A percentile compares a stretch with the other conserved stretches of the same genome.
These are phyloP conservation scores for Syrmaticus mikado DNA, from an alignment of 2,113 vertebrate genomes.

Conservation along the genomic window DNA sequence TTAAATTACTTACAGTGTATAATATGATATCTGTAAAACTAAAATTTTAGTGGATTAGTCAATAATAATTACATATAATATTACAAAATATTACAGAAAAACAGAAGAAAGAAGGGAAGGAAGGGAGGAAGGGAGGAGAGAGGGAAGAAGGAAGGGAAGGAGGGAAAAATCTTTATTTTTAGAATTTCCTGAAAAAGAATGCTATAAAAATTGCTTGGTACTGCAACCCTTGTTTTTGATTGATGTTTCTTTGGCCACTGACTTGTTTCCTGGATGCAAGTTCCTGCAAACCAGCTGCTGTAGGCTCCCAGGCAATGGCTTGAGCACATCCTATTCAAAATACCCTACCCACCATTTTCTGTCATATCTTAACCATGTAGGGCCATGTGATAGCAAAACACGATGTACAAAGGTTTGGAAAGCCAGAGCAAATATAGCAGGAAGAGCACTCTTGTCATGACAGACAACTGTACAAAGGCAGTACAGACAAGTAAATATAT, in stretches of 20 bases:
- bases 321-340: not conserved
- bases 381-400: not conserved
- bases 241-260: not conserved
- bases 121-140: too few species aligned
- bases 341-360: not conserved
- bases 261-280: not conserved
- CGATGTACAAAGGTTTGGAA: not conserved
- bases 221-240: not conserved
- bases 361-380: not conserved
- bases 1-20: not conserved
- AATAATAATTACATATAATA: not conserved
- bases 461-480: not conserved
- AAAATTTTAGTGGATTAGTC: not conserved
- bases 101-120: too few species aligned
- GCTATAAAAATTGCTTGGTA: not conserved
- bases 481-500: not conserved
- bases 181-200: not conserved
- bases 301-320: not conserved
- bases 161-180: not conserved
- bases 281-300: not conserved
- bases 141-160: too few species aligned
- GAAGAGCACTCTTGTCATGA: not conserved
- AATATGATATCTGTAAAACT: not conserved
- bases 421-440: not conserved
- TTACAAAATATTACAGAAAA: not conserved